Base-by-base conservation (phyloP, 2,113 vertebrate species). In the Scortum barcoo region DNA sequence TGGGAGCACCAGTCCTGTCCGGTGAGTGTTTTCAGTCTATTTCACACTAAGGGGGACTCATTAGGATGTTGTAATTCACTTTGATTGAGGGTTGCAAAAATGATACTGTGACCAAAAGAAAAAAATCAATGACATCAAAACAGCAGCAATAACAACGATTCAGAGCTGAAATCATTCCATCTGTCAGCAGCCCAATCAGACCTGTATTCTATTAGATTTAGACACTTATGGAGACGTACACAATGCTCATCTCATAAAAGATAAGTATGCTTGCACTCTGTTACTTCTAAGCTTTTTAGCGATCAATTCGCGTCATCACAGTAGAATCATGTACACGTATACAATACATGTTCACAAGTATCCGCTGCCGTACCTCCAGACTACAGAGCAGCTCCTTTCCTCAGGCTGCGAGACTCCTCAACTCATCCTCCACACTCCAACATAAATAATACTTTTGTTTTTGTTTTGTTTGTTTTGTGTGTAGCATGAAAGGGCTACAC, bases 31-130 rank as follows among this genome's bases (percentile, higher is more conserved):
- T 78, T 85, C 72, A 68, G 36, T 87, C 72, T 75, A 61, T 91
- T 87, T 78, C 69, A 76, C 80, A 85, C 67, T 63, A 66, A 77
- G 70, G 68, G 71, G 68, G 83, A 72, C 66, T 78, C 78, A 87
- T 89, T 77, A 72, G 71, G 63, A 67, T 73, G 63, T 57, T 77
- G 24, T 44, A 65, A 87, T 76, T 76, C 26, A 73, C 72, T 87
- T 78, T 82, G 86, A 88, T 68, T 76, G 50, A 67, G 54, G 58
- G 40, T 70, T 70, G 5, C 54, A 56, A 81, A 65, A 65, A 79
- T 84, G 53, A 81, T 58, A 51, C 72, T 51, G 48, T 80, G 54
- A 68, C 76, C 56, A 80, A 72, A 78, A 69, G 42, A 24, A 28
- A 56, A 36, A 42, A 75, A 56, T 79, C 16, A 0, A 50, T 69